Base-by-base conservation (phyloP, 2,113 vertebrate genomes). In the Colaptes auratus region DNA sequence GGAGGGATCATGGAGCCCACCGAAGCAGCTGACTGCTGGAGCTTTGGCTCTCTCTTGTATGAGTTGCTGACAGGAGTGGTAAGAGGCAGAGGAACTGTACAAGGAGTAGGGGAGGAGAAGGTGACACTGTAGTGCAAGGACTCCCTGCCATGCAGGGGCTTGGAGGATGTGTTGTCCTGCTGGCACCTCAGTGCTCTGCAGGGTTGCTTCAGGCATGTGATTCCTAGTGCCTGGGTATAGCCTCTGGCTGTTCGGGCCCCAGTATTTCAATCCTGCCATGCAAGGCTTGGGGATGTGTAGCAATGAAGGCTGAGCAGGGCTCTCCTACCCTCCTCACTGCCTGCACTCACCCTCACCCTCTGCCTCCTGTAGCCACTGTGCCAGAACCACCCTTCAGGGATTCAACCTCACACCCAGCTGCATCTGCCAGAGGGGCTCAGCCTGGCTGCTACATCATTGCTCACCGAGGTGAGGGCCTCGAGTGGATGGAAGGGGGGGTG, bases 11-110 rank as follows among this genome's bases (percentile, higher is more conserved):
- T 89, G 18, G 98, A 98, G 92, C 97, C 98, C 46, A 99, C 98
- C 0, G 98, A 99, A 93, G 99, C 99, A 23, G 99, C 99, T 93
- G 99, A 99, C 92, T 99, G 98, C 98, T 99, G 99, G 99, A 99
- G 99, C 96, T 98, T 99, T 31, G 99, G 99, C 11, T 98, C 98
- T 12, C 97, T 99, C 69, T 90, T 99, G 55, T 99, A 99, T 46
- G 99, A 99, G 81, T 94, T 99, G 95, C 98, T 99, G 81, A 99
- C 98, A 27, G 99, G 99, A 97, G 98, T 93, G 98, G 99, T 99
- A 97, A 98, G 98, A 75, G 48, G 66, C 58, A 61, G 72, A 28
- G 24, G 53, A n/a, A 31, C 52, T 78, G 50, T 59, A 61, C 21
- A 50, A 48, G 50, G 78, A 46, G 36, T 2, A 7, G 25, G 7